Conservation (phyloP, 2,888 invertebrate genomes). For the Oasisia sp. region DNA sequence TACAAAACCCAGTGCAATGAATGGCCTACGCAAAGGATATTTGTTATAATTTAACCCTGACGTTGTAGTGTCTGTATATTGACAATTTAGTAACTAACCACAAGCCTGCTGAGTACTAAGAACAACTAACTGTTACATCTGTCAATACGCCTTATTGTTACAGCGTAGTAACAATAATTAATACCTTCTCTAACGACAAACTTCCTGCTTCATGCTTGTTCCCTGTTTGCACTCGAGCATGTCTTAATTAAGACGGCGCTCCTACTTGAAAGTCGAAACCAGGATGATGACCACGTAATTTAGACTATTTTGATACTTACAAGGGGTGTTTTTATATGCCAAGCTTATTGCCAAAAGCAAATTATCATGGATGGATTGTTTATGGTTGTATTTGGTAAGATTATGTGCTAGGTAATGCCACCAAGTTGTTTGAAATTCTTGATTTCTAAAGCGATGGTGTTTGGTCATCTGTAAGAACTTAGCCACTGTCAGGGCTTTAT, state of each 20-base stretch:
- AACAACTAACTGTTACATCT: neutral
- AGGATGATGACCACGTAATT: neutral
- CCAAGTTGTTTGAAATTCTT: neutral
- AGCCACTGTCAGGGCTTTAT: neutral
- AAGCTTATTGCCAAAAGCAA: neutral
- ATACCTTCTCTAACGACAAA: neutral
- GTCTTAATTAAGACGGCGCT: neutral
- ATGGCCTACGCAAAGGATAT: neutral
- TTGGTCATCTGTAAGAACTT: neutral
- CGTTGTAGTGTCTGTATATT: neutral
- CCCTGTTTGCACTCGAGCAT: neutral
- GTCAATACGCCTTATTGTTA: neutral
- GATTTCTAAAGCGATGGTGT: neutral
- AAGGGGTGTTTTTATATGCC: neutral
- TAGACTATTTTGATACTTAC: neutral
- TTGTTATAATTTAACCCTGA: neutral
- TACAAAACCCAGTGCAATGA: neutral
- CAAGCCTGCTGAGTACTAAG: neutral
- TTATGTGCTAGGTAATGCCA: neutral
- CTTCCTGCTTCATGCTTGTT: neutral
- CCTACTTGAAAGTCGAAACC: no score
- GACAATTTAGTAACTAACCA: neutral
- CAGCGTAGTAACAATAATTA: neutral
- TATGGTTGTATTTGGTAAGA: neutral
- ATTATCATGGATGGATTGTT: neutral